These are phyloP conservation scores for Ichneumon xanthorius DNA, from an alignment of 2,888 invertebrate genomes.

Conservation along the genomic window DNA sequence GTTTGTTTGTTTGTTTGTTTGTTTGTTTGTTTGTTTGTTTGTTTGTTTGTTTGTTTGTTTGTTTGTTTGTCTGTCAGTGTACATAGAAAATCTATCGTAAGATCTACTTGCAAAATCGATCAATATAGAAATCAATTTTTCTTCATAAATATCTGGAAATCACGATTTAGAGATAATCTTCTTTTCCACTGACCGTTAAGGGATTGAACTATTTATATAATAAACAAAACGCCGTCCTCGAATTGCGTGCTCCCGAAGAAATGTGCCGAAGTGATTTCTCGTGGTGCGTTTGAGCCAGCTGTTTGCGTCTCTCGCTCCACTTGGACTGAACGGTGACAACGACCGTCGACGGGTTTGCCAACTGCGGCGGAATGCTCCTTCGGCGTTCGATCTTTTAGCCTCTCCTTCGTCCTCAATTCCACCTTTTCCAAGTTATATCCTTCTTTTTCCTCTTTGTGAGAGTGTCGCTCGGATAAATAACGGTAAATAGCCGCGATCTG, in stretches of 20 bases:
- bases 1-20: no score
- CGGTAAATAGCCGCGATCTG: conserved; percentile 65
- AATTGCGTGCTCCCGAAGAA: background rate
- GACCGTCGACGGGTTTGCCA: conserved; percentile 15
- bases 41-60: no score
- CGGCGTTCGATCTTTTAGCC: conserved; percentile 34
- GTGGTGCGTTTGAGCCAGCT: background rate
- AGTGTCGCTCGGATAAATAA: conserved; percentile 58
- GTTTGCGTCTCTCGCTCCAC: conserved; percentile 4
- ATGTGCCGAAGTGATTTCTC: conserved; percentile 1
- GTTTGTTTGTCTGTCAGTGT: no score
- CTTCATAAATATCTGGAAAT: background rate
- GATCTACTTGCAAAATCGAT: background rate
- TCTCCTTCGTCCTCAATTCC: conserved; percentile 36
- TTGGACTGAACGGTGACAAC: background rate
- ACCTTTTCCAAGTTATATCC: conserved; percentile 22
- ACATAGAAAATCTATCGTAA: background rate
- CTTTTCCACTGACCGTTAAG: background rate
- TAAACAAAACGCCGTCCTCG: background rate
- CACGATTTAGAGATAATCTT: background rate
- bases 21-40: no score
- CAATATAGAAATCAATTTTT: background rate
- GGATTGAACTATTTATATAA: background rate
- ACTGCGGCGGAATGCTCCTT: conserved; percentile 23
- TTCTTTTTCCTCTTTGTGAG: conserved; percentile 20